Evolutionary conservation across 2,113 vertebrate species (phyloP).

Genomic region (Ahaetulla prasina): DNA sequence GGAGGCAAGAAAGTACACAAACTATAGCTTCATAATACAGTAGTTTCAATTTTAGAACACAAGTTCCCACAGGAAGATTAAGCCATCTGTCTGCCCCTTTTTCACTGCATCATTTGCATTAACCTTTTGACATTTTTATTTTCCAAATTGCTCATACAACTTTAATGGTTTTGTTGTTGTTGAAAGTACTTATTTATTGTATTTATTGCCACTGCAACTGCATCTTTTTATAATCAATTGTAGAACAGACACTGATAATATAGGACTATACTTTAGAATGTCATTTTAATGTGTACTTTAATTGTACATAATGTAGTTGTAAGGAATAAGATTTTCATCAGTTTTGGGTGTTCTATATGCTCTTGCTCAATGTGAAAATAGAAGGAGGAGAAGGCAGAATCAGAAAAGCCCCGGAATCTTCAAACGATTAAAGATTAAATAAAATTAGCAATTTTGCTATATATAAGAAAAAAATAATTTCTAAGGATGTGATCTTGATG

Average conservation of each 20-base stretch:
- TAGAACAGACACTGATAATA: neutral
- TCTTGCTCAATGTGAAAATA: neutral
- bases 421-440: neutral
- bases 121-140: constrained; percentile 59
- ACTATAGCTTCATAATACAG: constrained; percentile 51
- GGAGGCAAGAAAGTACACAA: constrained; percentile 52
- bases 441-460: neutral
- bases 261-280: neutral
- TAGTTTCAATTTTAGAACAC: constrained; percentile 58
- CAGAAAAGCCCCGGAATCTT: neutral
- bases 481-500: neutral
- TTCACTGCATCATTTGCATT: constrained; percentile 52
- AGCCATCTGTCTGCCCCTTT: constrained; percentile 67
- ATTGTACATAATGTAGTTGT: neutral
- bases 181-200: constrained; percentile 28
- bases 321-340: neutral
- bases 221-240: neutral
- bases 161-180: constrained; percentile 53
- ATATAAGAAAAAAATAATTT: neutral
- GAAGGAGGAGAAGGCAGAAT: neutral
- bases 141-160: constrained; percentile 45
- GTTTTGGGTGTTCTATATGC: neutral
- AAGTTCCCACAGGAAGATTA: constrained; percentile 59
- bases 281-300: neutral
- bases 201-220: neutral